Evolutionary conservation across 1,140 invertebrate species (phyloP).

Genomic region (Penaeus chinensis): DNA sequence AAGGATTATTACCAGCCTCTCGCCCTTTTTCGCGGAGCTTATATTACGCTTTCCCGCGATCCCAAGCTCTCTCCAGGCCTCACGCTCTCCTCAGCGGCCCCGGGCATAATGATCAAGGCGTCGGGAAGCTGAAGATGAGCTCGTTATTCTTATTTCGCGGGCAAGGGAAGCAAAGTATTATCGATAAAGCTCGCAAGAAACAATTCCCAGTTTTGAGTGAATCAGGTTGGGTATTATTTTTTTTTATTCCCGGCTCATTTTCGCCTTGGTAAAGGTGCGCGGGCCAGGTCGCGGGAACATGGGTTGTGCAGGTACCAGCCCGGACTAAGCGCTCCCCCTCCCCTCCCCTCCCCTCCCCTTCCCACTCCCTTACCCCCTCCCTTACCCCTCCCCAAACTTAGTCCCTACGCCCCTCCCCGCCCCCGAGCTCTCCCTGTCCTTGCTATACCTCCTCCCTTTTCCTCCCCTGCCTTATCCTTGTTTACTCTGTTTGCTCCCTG

Average conservation of each 20-base stretch:
- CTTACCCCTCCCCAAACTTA: neutral
- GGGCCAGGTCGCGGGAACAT: conserved; percentile 22
- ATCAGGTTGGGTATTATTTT: conserved; percentile 24
- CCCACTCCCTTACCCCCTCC: neutral
- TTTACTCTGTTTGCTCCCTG: too few relatives aligned
- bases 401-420: neutral
- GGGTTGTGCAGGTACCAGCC: conserved; percentile 31
- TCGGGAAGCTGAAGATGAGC: neutral
- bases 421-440: too few relatives aligned
- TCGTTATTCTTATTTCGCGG: neutral
- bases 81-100: neutral
- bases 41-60: conserved; percentile 24
- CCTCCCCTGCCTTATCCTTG: too few relatives aligned
- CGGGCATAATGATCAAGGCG: neutral
- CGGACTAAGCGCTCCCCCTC: neutral
- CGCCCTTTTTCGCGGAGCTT: conserved; percentile 27
- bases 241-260: conserved; percentile 38
- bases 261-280: conserved; percentile 29
- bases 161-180: too few relatives aligned
- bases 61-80: neutral
- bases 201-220: conserved; percentile 39
- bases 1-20: conserved; percentile 38
- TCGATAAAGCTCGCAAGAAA: neutral
- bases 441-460: neutral
- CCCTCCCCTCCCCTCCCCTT: neutral